Evolutionary conservation across 2,888 invertebrate genomes (phyloP).

Genomic region (Tolmerus cingulatus): DNA sequence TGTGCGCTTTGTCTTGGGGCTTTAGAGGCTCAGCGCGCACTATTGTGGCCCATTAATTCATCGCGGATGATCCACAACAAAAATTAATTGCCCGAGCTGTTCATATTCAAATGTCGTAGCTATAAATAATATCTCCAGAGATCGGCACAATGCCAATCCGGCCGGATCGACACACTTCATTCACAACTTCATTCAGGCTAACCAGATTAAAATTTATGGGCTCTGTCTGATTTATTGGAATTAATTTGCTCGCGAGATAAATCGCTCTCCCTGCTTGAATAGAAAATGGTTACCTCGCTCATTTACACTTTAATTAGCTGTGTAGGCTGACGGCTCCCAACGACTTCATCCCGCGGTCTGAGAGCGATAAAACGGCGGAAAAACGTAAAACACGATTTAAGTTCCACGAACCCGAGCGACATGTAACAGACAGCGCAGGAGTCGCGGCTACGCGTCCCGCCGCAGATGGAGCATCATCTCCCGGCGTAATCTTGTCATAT

Average conservation of each 20-base stretch:
- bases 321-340: conserved; percentile 42
- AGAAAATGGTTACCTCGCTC: conserved; percentile 41
- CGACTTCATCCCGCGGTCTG: conserved; percentile 22
- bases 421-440: background rate
- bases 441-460: background rate
- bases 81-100: conserved; percentile 17
- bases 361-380: background rate
- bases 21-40: background rate
- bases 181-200: conserved; percentile 35
- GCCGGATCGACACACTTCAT: conserved; percentile 40
- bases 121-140: conserved; percentile 20
- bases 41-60: conserved; percentile 2
- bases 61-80: conserved; percentile 22
- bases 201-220: conserved; percentile 42
- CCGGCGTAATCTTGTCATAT: conserved; percentile 15
- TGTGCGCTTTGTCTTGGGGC: background rate
- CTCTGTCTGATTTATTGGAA: conserved; percentile 42
- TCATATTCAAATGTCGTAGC: conserved; percentile 27
- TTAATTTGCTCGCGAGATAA: conserved; percentile 42
- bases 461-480: background rate
- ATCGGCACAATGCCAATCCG: conserved; percentile 32
- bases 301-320: conserved; percentile 45
- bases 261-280: conserved; percentile 32
- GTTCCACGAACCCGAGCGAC: conserved; percentile 5
- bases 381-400: background rate